Base-by-base conservation (phyloP, 2,797 vertebrate species). In the Varecia variegata region DNA sequence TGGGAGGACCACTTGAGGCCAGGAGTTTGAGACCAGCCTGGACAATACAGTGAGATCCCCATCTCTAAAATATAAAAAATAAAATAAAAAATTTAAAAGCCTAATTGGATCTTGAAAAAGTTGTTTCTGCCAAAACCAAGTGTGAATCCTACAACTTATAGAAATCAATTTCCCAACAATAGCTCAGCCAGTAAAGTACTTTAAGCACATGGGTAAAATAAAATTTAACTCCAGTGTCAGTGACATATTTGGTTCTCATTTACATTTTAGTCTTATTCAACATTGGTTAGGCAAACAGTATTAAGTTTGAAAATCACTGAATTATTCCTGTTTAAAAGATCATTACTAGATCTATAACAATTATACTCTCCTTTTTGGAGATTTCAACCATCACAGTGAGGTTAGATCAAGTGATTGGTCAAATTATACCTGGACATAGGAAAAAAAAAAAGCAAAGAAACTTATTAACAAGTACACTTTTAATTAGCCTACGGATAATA, bases 361-460 rank as follows among this genome's bases (percentile, higher is more conserved):
- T 27, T 23, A 83, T 13, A 88, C 30, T 84, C 35, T 88, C 52
- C 40, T 79, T 81, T 84, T 68, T 71, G 56, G 84, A 87, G 88
- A 91, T 88, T 97, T 86, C 79, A 67, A 65, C 83, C 85, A 96
- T 67, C 56, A 90, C 40, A 92, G 47, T 73, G 71, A 92, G 68
- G 18, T 92, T 65, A 94, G 38, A 87, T 84, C 60, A 94, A 85
- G 45, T 93, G 93, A 90, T 1, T 82, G 82, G 85, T 50, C 68
- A 97, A 97, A 88, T 65, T n/a, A 84, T 82, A 97, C n/a, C 71
- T 80, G 70, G 40, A 96, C 43, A 90, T 45, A 96, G 47, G 18
- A 25, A 35, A 67, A 25, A 25, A 35, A 73, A 32, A 80, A 84
- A 84, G 23, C n/a, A 81, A 92, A 97, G 14, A 20, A 96, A 90